Base-by-base conservation (phyloP, 2,797 vertebrate species). In the Chanos chanos region DNA sequence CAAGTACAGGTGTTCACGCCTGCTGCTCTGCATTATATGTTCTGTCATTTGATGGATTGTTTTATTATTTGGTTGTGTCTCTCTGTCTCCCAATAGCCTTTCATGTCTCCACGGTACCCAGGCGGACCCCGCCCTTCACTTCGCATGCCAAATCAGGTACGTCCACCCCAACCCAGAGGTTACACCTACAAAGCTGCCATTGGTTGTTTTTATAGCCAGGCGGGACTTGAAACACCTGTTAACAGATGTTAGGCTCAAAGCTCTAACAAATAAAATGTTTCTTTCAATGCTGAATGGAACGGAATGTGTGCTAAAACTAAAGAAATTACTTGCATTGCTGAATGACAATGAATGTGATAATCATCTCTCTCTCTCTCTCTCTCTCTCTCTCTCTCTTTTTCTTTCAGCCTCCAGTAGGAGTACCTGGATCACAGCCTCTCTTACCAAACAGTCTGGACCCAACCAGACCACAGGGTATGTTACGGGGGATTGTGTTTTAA, bases 51-150 rank as follows among this genome's bases (percentile, higher is more conserved):
- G n/a, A n/a, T n/a, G n/a, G n/a, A n/a, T n/a, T 15, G 10, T 50
- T 13, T 36, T 44, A 30, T 39, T 31, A 53, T 3, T 43, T n/a
- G 19, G 31, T 30, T 22, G 61, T 66, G 65, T 19, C 61, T 18
- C 3, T 66, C 10, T 78, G 49, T 68, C 59, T 61, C 53, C 58
- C 73, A 64, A 43, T 78, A 95, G 94, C 92, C 94, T 52, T 95
- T 96, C 86, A 93, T 96, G 92, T 92, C 93, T 70, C 91, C 92
- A 16, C 85, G 94, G 60, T 95, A 94, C 83, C 92, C 94, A 57
- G 93, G 92, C 59, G 90, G 92, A 43, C 91, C 92, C 58, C 86
- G 93, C 64, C 91, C 92, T 66, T 60, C 90, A 13, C 89, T 94
- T 62, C 89, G 94, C 75, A 93, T 95, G 92, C 89, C 93, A 59